These are phyloP conservation scores for Glaucidium brasilianum DNA, from an alignment of 2,113 vertebrate species.

Conservation along the genomic window DNA sequence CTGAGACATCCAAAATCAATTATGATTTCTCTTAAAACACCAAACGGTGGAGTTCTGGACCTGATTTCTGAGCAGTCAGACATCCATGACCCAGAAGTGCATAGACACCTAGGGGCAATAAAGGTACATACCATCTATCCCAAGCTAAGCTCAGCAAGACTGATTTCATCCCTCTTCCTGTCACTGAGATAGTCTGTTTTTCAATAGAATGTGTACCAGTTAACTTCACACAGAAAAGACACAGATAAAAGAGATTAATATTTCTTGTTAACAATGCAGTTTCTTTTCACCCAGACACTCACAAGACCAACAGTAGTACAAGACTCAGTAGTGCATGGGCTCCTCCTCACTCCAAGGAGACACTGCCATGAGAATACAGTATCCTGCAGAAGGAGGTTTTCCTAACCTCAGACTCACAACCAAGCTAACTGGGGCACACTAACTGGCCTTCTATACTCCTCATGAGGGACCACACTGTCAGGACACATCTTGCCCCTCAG, in stretches of 20 bases:
- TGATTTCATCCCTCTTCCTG: background rate
- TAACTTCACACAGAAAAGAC: background rate
- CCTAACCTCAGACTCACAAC: background rate
- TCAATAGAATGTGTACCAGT: background rate
- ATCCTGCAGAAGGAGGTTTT: background rate
- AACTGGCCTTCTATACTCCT: background rate
- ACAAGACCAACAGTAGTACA: background rate
- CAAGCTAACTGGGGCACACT: background rate
- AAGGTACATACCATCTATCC: background rate
- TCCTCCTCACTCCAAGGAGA: background rate
- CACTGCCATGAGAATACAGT: background rate
- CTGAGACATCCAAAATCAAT: background rate
- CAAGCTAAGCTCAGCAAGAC: background rate
- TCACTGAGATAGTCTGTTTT: background rate
- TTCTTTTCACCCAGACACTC: background rate
- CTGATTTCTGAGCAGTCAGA: background rate
- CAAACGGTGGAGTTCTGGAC: background rate
- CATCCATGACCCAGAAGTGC: background rate
- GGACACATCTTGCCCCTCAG: background rate
- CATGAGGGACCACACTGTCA: background rate
- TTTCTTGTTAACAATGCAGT: background rate
- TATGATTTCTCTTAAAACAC: background rate
- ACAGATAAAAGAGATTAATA: background rate
- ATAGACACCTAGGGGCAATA: background rate
- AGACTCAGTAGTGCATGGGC: background rate